phyloP scores from a whole-genome alignment of 2,888 invertebrate genomes.

The Bellardia bayeri region DNA sequence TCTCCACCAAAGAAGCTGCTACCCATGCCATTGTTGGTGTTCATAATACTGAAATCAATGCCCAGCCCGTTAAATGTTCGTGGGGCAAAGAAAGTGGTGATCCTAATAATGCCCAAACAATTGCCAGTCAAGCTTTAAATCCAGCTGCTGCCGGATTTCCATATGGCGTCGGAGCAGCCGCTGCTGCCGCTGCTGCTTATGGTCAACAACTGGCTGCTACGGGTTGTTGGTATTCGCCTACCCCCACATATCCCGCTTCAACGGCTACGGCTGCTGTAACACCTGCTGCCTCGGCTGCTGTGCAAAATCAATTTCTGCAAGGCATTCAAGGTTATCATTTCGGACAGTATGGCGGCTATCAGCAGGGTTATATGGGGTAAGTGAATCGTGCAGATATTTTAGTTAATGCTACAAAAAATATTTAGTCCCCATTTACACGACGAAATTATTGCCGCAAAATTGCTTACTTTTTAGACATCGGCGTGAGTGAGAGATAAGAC shows the following conservation, averaged over 20 bases:
- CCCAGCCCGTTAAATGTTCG: slow-evolving; percentile 98
- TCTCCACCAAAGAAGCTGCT: slow-evolving; percentile 99
- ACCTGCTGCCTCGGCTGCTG: slow-evolving; percentile 88
- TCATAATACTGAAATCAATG: slow-evolving; percentile 98
- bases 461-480: no score
- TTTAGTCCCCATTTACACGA: no score
- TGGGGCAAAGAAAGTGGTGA: slow-evolving; percentile 99
- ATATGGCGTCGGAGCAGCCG: slow-evolving; percentile 86
- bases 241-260: slow-evolving; percentile 87
- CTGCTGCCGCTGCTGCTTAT: slow-evolving; percentile 87
- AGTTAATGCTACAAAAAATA: no score
- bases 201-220: slow-evolving; percentile 90
- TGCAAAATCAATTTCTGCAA: slow-evolving; percentile 93
- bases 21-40: slow-evolving; percentile 99
- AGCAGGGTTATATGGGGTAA: slow-evolving; percentile 97
- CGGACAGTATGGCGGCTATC: slow-evolving; percentile 95
- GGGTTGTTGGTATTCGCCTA: slow-evolving; percentile 96
- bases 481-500: no score
- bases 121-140: slow-evolving; percentile 86
- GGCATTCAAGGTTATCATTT: slow-evolving; percentile 94
- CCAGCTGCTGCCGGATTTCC: slow-evolving; percentile 84
- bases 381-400: slow-evolving; percentile 76
- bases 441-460: no score
- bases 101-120: slow-evolving; percentile 92
- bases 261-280: slow-evolving; percentile 86